phyloP scores from a whole-genome alignment of 2,797 vertebrate genomes.

The Helostoma temminkii region DNA sequence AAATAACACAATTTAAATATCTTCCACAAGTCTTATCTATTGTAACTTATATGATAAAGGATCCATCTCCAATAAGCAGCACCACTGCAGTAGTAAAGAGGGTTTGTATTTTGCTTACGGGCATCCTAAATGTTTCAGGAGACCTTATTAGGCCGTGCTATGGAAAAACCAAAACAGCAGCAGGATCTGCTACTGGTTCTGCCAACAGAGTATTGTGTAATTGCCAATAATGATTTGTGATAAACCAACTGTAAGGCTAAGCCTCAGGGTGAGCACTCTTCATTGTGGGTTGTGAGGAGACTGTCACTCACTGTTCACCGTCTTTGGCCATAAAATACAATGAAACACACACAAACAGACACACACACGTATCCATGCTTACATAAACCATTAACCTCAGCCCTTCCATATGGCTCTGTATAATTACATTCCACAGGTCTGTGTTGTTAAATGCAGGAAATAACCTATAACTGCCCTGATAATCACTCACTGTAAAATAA shows the following conservation, averaged over 20 bases:
- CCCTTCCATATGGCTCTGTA: constrained; percentile 26
- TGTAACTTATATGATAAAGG: too few relatives aligned
- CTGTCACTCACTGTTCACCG: constrained; percentile 50
- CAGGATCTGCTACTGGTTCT: constrained; percentile 13
- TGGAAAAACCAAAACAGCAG: constrained; percentile 4
- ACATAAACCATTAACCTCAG: constrained; percentile 50
- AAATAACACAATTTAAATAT: neutral
- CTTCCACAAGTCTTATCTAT: constrained; percentile 4
- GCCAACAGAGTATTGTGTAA: constrained; percentile 35
- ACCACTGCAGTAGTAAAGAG: neutral
- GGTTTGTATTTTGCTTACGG: constrained; percentile 31
- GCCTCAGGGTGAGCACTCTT: constrained; percentile 32
- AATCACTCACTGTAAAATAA: constrained; percentile 57
- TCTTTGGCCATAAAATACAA: too few relatives aligned
- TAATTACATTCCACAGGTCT: constrained; percentile 55
- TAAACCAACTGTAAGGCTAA: constrained; percentile 29
- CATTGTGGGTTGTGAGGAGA: constrained; percentile 15
- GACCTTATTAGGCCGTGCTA: constrained; percentile 19
- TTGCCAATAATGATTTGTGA: constrained; percentile 51
- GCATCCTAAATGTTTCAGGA: constrained; percentile 35
- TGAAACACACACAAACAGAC: constrained; percentile 15
- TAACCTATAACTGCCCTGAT: constrained; percentile 58
- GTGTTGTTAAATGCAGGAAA: constrained; percentile 59
- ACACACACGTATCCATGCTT: constrained; percentile 1
- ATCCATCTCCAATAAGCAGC: neutral